phyloP scores from a whole-genome alignment of 2,888 invertebrate genomes.

The Tipula helvola region DNA sequence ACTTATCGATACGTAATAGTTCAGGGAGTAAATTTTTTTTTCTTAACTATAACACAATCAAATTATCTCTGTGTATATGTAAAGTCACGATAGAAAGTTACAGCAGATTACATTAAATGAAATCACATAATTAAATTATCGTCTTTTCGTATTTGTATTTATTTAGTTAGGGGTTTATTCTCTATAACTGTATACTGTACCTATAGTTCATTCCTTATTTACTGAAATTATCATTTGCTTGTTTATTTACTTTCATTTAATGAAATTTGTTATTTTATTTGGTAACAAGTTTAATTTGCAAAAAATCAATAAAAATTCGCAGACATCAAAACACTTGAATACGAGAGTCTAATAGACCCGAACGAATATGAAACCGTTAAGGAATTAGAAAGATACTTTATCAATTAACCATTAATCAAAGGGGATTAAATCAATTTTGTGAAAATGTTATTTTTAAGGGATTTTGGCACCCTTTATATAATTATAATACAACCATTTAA shows the following conservation, averaged over 20 bases:
- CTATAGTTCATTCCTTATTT: neutral
- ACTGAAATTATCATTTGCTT: neutral
- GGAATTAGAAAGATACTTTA: neutral
- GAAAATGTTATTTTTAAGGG: neutral
- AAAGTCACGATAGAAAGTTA: neutral
- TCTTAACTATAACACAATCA: neutral
- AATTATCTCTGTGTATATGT: neutral
- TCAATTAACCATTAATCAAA: neutral
- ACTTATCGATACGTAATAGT: too few relatives aligned
- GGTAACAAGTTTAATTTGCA: neutral
- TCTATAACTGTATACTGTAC: neutral
- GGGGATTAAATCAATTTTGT: neutral
- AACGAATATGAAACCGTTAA: neutral
- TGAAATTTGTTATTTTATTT: neutral
- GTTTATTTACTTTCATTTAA: neutral
- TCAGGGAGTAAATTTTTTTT: too few relatives aligned
- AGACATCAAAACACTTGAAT: neutral
- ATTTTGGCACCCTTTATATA: neutral
- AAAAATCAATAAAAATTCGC: neutral
- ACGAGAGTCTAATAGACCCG: neutral
- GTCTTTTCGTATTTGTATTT: neutral
- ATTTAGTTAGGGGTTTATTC: neutral
- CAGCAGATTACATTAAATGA: neutral
- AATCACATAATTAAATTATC: neutral
- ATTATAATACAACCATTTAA: neutral